Conservation (phyloP, 2,888 invertebrate species). For the Thysanoteuthis rhombus region DNA sequence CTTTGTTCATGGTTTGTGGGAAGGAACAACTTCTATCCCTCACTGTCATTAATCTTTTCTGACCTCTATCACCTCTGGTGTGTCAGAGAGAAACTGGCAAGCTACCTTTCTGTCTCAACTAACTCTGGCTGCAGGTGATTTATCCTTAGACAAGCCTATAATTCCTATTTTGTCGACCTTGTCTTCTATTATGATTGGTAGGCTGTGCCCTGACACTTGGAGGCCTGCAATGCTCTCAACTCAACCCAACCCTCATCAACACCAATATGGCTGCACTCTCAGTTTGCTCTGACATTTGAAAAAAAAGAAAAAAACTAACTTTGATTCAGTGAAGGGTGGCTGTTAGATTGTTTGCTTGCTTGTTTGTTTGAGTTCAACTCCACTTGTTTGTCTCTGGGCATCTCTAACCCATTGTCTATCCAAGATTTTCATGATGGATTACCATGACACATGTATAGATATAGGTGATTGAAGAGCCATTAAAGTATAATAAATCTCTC, state of each 20-base stretch:
- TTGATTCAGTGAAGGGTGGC: not conserved
- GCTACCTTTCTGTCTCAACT: not conserved
- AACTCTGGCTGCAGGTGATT: conserved; percentile 22
- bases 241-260: not conserved
- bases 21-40: conserved; percentile 37
- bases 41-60: conserved; percentile 36
- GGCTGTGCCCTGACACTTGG: not conserved
- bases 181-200: not conserved
- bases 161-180: conserved; percentile 15
- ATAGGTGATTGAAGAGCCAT: no score
- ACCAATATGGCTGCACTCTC: not conserved
- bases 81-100: not conserved
- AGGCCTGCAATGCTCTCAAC: not conserved
- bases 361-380: not conserved
- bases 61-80: conserved; percentile 34
- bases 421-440: not conserved
- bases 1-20: conserved; percentile 32
- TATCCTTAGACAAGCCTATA: conserved; percentile 13
- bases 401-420: not conserved
- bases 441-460: not conserved
- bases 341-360: not conserved
- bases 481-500: no score
- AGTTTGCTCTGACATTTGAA: not conserved
- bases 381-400: not conserved
- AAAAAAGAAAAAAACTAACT: not conserved